These are phyloP conservation scores for Drosophila emarginata DNA, from an alignment of 2,888 invertebrate species.

Conservation along the genomic window DNA sequence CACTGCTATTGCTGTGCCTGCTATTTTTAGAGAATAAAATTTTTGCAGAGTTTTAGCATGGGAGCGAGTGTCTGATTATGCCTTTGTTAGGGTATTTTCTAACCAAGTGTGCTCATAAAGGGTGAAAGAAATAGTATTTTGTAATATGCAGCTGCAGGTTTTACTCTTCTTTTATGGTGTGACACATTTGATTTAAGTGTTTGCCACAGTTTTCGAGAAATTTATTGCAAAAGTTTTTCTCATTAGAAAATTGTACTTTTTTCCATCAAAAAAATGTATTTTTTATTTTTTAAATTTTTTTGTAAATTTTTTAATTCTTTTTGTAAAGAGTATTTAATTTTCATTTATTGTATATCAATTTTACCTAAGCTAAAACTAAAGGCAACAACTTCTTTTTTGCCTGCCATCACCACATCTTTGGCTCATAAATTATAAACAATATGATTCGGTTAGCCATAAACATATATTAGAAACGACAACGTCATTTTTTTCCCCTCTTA, in stretches of 20 bases:
- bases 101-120: background rate
- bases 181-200: too few species aligned
- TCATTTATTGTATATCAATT: background rate
- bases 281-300: background rate
- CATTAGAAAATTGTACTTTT: background rate
- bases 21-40: conserved; percentile 3
- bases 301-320: too few species aligned
- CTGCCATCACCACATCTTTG: conserved; percentile 10
- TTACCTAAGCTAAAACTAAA: background rate
- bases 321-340: background rate
- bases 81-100: background rate
- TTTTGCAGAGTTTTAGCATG: background rate
- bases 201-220: too few species aligned
- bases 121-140: background rate
- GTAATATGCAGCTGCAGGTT: background rate
- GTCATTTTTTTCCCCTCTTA: conserved; percentile 34
- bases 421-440: conserved; percentile 67
- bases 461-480: conserved; percentile 68
- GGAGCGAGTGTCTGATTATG: background rate
- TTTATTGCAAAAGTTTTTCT: background rate
- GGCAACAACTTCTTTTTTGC: conserved; percentile 5
- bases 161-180: background rate
- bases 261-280: background rate
- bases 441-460: conserved; percentile 64
- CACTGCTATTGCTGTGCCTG: conserved; percentile 20